Percentiles rank a stretch among this genome's conserved stretches.
These are phyloP conservation scores for Hypomesus transpacificus DNA, from an alignment of 2,113 vertebrate genomes.

Conservation along the genomic window DNA sequence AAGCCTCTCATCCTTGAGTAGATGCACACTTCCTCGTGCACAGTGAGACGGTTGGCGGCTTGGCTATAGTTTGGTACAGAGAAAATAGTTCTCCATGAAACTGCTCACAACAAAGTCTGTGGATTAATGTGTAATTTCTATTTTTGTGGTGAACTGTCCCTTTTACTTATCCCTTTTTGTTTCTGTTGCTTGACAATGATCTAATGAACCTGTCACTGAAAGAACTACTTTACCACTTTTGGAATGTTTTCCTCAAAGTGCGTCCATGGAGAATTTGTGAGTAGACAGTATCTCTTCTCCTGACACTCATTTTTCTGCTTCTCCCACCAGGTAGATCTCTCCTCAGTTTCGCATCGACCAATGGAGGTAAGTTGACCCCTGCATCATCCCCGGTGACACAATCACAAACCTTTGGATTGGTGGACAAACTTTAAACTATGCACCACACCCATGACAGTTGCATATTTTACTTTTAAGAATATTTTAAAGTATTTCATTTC, in stretches of 20 bases:
- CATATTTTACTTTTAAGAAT: too few relatives aligned
- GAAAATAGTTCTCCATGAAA: too few relatives aligned
- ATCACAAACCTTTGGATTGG: background rate
- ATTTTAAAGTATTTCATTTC: background rate
- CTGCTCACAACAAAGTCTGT: too few relatives aligned
- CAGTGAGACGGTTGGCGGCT: too few relatives aligned
- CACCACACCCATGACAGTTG: too few relatives aligned
- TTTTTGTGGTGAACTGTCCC: too few relatives aligned
- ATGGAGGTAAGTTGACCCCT: slow-evolving; percentile 67
- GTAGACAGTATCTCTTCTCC: slow-evolving; percentile 7
- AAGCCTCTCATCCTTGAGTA: too few relatives aligned
- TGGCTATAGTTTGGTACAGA: too few relatives aligned
- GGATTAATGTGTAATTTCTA: too few relatives aligned
- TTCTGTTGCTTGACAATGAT: too few relatives aligned
- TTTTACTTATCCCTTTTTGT: too few relatives aligned
- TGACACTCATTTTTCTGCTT: slow-evolving; percentile 34
- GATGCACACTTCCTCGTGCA: too few relatives aligned
- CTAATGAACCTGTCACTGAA: background rate
- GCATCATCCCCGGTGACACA: slow-evolving; percentile 1
- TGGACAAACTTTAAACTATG: background rate
- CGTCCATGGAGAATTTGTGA: slow-evolving; percentile 3
- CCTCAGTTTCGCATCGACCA: slow-evolving; percentile 55
- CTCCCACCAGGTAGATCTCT: slow-evolving; percentile 69
- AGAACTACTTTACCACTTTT: background rate
- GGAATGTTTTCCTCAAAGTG: slow-evolving; percentile 2